phyloP scores from a whole-genome alignment of 1,140 invertebrate genomes.

The Drosophila grimshawi region DNA sequence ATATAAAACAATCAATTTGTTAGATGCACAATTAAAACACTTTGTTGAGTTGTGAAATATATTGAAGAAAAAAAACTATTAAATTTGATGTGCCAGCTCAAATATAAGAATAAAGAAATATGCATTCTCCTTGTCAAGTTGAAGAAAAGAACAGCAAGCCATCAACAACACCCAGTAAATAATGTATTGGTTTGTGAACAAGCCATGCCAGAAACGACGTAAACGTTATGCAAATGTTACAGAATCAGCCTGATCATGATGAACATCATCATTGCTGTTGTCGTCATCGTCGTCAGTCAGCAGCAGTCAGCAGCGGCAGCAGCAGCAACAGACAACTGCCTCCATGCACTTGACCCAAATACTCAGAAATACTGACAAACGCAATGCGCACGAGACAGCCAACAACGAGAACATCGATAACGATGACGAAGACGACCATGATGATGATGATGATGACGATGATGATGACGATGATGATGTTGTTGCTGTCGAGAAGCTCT shows the following conservation, averaged over 20 bases:
- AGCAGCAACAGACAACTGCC: slow-evolving; percentile 25
- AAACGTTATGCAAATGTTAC: slow-evolving; percentile 46
- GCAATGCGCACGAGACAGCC: slow-evolving; percentile 61
- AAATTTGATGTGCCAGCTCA: no score
- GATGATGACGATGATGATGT: slow-evolving; percentile 25
- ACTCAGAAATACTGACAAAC: slow-evolving; percentile 51
- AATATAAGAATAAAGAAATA: no score
- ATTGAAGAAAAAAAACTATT: no score
- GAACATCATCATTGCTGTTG: neutral
- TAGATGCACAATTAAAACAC: no score
- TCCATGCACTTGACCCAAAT: slow-evolving; percentile 80
- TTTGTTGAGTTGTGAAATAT: neutral
- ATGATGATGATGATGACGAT: slow-evolving; percentile 5
- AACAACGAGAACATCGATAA: slow-evolving; percentile 20
- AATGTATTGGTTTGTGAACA: neutral
- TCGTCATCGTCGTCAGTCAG: slow-evolving; percentile 7
- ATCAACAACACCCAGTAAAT: neutral
- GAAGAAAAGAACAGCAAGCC: no score
- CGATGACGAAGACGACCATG: slow-evolving; percentile 33
- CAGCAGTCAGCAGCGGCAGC: neutral
- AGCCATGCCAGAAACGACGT: slow-evolving; percentile 2
- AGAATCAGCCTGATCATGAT: slow-evolving; percentile 1
- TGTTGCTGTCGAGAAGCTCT: slow-evolving; percentile 32
- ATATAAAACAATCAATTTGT: slow-evolving; percentile 1
- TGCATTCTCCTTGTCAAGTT: no score